Conservation (phyloP, 2,888 invertebrate species). For the Chesias legatella region DNA sequence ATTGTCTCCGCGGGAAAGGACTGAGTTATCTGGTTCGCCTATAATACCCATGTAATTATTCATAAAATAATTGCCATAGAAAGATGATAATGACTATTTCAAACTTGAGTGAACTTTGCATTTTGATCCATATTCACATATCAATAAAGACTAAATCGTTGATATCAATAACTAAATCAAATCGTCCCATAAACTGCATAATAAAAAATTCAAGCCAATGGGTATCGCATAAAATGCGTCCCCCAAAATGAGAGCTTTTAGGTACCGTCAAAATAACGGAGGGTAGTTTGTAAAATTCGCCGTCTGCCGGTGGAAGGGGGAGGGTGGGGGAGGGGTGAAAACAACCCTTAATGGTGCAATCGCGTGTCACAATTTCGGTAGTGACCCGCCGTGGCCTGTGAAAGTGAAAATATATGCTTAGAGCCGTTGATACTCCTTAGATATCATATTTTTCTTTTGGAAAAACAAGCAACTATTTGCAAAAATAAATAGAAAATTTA, state of each 20-base stretch:
- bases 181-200: slow-evolving; percentile 47
- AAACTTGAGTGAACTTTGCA: too few relatives aligned
- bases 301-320: slow-evolving; percentile 48
- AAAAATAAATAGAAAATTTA: too few relatives aligned
- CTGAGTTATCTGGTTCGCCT: too few relatives aligned
- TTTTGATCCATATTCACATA: too few relatives aligned
- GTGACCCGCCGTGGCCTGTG: slow-evolving; percentile 72
- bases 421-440: slow-evolving; percentile 48
- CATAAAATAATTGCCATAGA: too few relatives aligned
- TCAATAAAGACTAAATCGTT: background rate
- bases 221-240: slow-evolving; percentile 50
- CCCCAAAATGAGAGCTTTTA: slow-evolving; percentile 38
- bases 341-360: slow-evolving; percentile 78
- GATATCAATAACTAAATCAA: slow-evolving; percentile 38
- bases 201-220: slow-evolving; percentile 51
- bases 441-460: too few relatives aligned
- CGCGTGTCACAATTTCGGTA: slow-evolving; percentile 80
- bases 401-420: slow-evolving; percentile 73
- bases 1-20: too few relatives aligned
- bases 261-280: slow-evolving; percentile 56
- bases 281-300: slow-evolving; percentile 77
- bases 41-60: too few relatives aligned
- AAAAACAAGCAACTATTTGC: too few relatives aligned
- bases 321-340: slow-evolving; percentile 43
- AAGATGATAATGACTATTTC: too few relatives aligned